Evolutionary conservation across 2,888 invertebrate genomes (phyloP).

Genomic region (Cyrtodaria siliqua): DNA sequence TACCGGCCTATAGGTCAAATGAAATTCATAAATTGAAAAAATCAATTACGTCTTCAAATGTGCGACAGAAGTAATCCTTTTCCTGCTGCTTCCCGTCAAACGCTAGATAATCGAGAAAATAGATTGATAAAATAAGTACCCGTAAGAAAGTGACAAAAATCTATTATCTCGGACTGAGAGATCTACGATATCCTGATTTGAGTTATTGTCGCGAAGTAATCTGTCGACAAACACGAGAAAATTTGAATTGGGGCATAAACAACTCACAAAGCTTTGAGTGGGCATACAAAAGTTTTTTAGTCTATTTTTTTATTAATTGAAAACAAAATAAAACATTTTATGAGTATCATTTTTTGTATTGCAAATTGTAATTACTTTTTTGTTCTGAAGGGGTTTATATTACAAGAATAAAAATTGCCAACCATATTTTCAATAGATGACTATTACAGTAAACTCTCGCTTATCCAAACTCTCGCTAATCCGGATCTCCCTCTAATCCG

Average conservation of each 20-base stretch:
- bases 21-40: slow-evolving; percentile 1
- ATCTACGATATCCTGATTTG: slow-evolving; percentile 7
- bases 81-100: slow-evolving; percentile 43
- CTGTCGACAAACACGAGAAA: slow-evolving; percentile 28
- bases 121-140: slow-evolving; percentile 49
- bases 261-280: background rate
- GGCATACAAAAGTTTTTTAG: background rate
- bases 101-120: slow-evolving; percentile 43
- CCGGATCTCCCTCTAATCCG: too few relatives aligned
- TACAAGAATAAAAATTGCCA: too few relatives aligned
- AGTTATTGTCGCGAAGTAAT: slow-evolving; percentile 44
- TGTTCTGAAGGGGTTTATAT: too few relatives aligned
- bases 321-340: too few relatives aligned
- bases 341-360: too few relatives aligned
- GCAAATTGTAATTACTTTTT: too few relatives aligned
- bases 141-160: slow-evolving; percentile 62
- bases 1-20: background rate
- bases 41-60: background rate
- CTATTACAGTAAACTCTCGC: too few relatives aligned
- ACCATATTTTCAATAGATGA: too few relatives aligned
- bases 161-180: slow-evolving; percentile 45
- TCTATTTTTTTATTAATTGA: too few relatives aligned
- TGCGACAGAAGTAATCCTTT: background rate
- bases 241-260: slow-evolving; percentile 7
- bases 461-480: too few relatives aligned